These are phyloP conservation scores for Drosophila chauvacae DNA, from an alignment of 1,140 invertebrate genomes.

Conservation along the genomic window DNA sequence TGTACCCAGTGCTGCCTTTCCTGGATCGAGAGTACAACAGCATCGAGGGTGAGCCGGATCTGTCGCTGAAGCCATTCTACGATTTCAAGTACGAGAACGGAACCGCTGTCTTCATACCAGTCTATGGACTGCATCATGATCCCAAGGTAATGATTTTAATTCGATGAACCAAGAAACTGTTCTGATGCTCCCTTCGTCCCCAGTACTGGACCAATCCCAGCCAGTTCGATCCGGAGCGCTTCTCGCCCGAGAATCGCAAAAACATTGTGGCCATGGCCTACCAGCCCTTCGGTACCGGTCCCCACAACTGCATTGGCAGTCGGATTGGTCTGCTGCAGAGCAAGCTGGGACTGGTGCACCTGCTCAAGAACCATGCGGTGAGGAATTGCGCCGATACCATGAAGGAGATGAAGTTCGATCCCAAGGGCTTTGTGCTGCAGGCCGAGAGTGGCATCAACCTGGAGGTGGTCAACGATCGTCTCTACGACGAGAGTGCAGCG, in stretches of 20 bases:
- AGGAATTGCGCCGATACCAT: slow-evolving; percentile 43
- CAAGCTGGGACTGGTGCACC: slow-evolving; percentile 73
- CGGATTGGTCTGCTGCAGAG: slow-evolving; percentile 74
- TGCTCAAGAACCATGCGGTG: slow-evolving; percentile 73
- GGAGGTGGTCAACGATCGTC: slow-evolving; percentile 67
- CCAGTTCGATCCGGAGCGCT: slow-evolving; percentile 88
- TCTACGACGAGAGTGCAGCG: slow-evolving; percentile 52
- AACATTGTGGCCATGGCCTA: slow-evolving; percentile 86
- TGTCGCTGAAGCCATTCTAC: slow-evolving; percentile 66
- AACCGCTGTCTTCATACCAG: slow-evolving; percentile 71
- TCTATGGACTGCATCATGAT: slow-evolving; percentile 73
- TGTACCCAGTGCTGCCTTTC: slow-evolving; percentile 77
- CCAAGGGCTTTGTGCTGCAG: slow-evolving; percentile 65
- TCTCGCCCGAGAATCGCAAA: slow-evolving; percentile 85
- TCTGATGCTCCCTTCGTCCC: slow-evolving; percentile 85
- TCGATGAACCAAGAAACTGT: background rate
- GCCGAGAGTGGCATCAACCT: slow-evolving; percentile 49
- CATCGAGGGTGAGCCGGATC: slow-evolving; percentile 36
- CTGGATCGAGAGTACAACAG: slow-evolving; percentile 65
- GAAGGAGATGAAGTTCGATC: slow-evolving; percentile 62
- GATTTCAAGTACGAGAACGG: slow-evolving; percentile 61
- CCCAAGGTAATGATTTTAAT: slow-evolving; percentile 59
- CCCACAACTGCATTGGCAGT: slow-evolving; percentile 90
- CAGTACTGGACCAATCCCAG: slow-evolving; percentile 89
- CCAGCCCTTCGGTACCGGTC: slow-evolving; percentile 92